Evolutionary conservation across 2,797 vertebrate species (phyloP).

Genomic region (Sus cebifrons): DNA sequence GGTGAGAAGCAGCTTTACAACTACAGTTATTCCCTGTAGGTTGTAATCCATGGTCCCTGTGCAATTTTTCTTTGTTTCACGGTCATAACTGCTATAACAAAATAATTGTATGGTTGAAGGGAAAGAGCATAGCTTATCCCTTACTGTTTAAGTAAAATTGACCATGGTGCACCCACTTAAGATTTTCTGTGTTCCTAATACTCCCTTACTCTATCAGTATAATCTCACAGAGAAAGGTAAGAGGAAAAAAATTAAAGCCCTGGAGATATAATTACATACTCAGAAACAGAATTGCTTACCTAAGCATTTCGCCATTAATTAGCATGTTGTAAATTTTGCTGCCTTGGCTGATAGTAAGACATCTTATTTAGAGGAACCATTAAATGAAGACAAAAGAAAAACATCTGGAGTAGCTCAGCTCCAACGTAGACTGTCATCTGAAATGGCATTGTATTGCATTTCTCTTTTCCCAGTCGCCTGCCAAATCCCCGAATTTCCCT

Average conservation of each 20-base stretch:
- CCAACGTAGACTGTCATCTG: neutral
- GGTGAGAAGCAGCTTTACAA: neutral
- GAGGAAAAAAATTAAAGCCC: neutral
- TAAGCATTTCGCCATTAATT: conserved; percentile 77
- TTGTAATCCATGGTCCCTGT: neutral
- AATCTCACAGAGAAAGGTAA: conserved; percentile 73
- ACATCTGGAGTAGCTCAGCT: conserved; percentile 69
- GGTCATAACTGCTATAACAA: neutral
- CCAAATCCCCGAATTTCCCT: neutral
- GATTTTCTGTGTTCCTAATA: conserved; percentile 4
- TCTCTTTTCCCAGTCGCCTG: neutral
- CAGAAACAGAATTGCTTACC: conserved; percentile 56
- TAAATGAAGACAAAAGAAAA: conserved; percentile 77
- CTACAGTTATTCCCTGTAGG: neutral
- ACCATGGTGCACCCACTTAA: neutral
- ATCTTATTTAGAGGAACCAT: conserved; percentile 40
- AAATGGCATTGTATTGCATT: conserved; percentile 39
- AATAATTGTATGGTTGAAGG: neutral
- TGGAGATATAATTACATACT: conserved; percentile 55
- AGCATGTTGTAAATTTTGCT: conserved; percentile 72
- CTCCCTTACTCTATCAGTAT: neutral
- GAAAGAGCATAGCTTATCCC: neutral
- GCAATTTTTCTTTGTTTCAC: neutral
- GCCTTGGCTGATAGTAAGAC: conserved; percentile 55
- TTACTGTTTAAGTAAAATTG: conserved; percentile 1